Base-by-base conservation (phyloP, 2,888 invertebrate genomes). In the Nymphalis polychloros region DNA sequence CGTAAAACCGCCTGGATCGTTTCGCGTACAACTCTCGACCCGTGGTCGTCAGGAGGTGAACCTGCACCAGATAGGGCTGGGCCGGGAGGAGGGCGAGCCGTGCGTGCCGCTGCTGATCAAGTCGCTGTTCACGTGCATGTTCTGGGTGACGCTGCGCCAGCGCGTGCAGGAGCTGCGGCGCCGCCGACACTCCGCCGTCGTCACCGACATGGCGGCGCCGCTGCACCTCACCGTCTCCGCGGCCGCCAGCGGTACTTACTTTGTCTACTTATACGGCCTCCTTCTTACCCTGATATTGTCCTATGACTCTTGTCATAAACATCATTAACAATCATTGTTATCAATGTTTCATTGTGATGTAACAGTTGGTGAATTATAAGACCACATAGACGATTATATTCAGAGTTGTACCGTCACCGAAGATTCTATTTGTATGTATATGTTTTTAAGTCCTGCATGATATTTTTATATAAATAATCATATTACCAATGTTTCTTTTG, bases 111-210 rank as follows among this genome's bases (percentile, higher is more conserved):
- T 98, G 75, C 90, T 96, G 59, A 95, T 96, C 57, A 97, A 97
- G 94, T 96, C 97, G 57, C 86, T 97, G 67, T 98, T 97, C 89
- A 97, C 97, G 62, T 93, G 96, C 68, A 97, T 98, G 96, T 98
- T 99, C 90, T 98, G 98, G 98, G 95, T 98, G 76, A 98, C 98
- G 16, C 92, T 99, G 84, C 94, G 98, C 16, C 98, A 99, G 87
- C 96, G 96, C 84, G 95, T 97, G 80, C 96, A 97, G 78, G 98
- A 98, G 87, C 93, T 95, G 72, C 93, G 94, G 66, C 94, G 95
- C 72, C 93, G 94, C 13, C 93, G 94, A 47, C 94, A 94, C 75
- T 94, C 94, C 23, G 94, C 95, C 62, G 94, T 95, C n/a, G 84
- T 96, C 70, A 94, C 95, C 0, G 96, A 97, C 79, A 95, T 97